Base-by-base conservation (phyloP, 2,113 vertebrate genomes). In the Cichladusa arquata region DNA sequence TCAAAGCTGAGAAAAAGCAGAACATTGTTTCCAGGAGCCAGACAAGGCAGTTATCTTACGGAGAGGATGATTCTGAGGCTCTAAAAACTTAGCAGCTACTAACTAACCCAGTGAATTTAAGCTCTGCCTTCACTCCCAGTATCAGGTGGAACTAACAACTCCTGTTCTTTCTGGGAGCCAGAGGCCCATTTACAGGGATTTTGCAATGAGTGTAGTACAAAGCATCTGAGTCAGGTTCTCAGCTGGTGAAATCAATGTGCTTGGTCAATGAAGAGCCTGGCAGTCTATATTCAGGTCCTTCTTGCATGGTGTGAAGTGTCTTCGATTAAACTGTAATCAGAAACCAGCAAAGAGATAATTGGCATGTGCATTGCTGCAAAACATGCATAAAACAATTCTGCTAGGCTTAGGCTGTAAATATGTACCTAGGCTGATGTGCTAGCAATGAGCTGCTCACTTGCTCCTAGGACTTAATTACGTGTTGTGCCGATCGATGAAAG, bases 401-500 rank as follows among this genome's bases (percentile, higher is more conserved):
- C 42, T 5, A 9, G 45, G 45, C 45, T 86, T 34, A 54, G 54
- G 33, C 57, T 92, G 80, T 88, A 80, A 93, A 93, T 67, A 29
- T 65, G 51, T 66, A 54, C 56, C 69, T 36, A 70, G 51, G 48
- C 69, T 92, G 50, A 24, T 81, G 51, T 42, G 29, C 45, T 73
- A 70, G 69, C 71, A 90, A 33, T 66, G 79, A 91, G 64, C 64
- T 73, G 79, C 70, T 60, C 4, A 4, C 67, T 84, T 76, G 67
- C 72, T 88, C 53, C 28, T 23, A 58, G 66, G 36, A 62, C 76
- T 96, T 96, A 94, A 96, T 96, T 84, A 90, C 50, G 17, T 73
- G 86, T 79, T 96, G 36, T 2, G 44, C 53, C 1, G 0, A 90
- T 94, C 61, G 85, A 94, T 90, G 84, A 87, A 91, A 94, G 88